These are phyloP conservation scores for Recurvirostra avosetta DNA, from an alignment of 2,113 vertebrate species.

Conservation along the genomic window DNA sequence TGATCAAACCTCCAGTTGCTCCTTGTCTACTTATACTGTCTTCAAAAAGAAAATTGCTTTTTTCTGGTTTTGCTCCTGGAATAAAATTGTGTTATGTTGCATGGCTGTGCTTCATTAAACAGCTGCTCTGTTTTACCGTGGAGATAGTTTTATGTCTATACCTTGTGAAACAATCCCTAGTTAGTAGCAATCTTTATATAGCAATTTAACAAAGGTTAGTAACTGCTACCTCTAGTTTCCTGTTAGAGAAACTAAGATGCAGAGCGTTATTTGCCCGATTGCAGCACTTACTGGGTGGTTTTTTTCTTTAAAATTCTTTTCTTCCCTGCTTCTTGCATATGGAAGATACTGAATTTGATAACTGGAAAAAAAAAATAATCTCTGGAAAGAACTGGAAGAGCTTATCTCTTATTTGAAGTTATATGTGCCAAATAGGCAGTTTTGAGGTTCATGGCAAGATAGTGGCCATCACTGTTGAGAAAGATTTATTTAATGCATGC, in stretches of 20 bases:
- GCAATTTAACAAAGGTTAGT: not conserved
- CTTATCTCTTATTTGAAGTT: not conserved
- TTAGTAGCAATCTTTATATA: not conserved
- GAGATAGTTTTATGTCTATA: not conserved
- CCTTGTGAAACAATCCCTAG: not conserved
- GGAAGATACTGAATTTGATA: not conserved
- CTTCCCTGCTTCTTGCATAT: not conserved
- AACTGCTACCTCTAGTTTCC: not conserved
- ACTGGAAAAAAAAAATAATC: not conserved
- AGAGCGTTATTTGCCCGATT: not conserved
- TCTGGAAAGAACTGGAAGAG: not conserved
- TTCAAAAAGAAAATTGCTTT: not conserved
- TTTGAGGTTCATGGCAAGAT: not conserved
- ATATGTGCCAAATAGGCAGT: not conserved
- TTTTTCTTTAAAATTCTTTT: not conserved
- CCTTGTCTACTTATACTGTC: not conserved
- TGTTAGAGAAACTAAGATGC: not conserved
- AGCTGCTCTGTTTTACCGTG: not conserved
- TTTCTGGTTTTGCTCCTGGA: not conserved
- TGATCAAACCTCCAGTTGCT: not conserved
- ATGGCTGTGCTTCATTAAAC: not conserved
- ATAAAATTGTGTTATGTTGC: not conserved
- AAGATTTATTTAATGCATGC: not conserved
- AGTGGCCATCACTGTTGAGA: not conserved
- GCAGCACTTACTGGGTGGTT: not conserved